Conservation (phyloP, 2,888 invertebrate species). For the Camponotus fellah region DNA sequence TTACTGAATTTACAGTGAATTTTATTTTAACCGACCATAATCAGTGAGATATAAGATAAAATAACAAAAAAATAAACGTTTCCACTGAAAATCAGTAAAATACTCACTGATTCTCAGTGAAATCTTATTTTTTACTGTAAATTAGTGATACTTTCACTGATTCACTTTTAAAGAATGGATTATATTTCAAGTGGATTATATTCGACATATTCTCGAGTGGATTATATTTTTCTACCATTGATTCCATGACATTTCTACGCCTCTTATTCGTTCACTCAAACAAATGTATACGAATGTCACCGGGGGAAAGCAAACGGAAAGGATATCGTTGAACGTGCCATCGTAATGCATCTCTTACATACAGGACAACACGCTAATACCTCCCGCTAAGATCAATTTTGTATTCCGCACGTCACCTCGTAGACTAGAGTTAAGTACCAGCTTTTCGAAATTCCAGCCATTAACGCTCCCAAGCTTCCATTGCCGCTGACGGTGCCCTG, state of each 20-base stretch:
- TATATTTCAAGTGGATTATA: too few relatives aligned
- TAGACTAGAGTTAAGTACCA: constrained; percentile 81
- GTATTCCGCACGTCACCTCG: constrained; percentile 83
- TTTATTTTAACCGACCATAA: too few relatives aligned
- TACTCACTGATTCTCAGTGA: too few relatives aligned
- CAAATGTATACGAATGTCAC: constrained; percentile 51
- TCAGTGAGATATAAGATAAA: too few relatives aligned
- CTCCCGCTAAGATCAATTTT: constrained; percentile 83
- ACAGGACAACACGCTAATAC: constrained; percentile 76
- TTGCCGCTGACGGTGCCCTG: constrained; percentile 51
- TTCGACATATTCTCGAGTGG: neutral
- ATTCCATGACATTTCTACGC: neutral
- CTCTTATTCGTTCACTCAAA: neutral
- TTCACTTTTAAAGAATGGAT: too few relatives aligned
- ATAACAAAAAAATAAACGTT: too few relatives aligned
- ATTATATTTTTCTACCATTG: neutral
- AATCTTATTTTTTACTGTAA: too few relatives aligned
- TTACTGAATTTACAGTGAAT: too few relatives aligned
- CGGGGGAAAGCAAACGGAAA: neutral
- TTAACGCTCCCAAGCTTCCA: constrained; percentile 72
- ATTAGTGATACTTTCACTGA: too few relatives aligned
- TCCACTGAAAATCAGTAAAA: too few relatives aligned
- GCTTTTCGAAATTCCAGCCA: constrained; percentile 82
- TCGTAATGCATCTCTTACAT: constrained; percentile 65
- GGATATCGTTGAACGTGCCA: constrained; percentile 61